Percentiles rank a stretch among this genome's conserved stretches.
Conservation (phyloP, 2,797 vertebrate genomes). For the Linurgus olivaceus region DNA sequence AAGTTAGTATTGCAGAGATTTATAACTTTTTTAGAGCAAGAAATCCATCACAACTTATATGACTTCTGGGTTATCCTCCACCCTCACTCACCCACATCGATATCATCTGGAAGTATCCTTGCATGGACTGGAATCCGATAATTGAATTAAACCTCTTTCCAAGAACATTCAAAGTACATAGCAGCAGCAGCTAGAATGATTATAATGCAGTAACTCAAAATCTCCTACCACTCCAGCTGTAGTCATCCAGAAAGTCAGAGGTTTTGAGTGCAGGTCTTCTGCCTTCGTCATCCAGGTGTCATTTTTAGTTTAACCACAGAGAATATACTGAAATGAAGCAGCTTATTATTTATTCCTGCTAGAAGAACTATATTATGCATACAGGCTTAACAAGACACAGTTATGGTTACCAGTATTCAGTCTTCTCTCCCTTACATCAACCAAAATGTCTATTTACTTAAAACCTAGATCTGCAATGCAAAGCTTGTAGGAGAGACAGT, state of each 20-base stretch:
- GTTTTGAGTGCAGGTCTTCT: not conserved
- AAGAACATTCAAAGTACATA: not conserved
- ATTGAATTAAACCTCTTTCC: not conserved
- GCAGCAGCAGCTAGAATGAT: not conserved
- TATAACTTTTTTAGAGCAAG: not conserved
- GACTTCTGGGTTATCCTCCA: not conserved
- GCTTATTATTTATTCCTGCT: not conserved
- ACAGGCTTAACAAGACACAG: not conserved
- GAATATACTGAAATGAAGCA: constrained; percentile 20
- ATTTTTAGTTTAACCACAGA: constrained; percentile 3
- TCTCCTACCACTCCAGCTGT: not conserved
- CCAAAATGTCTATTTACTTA: not conserved
- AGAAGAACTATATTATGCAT: not conserved
- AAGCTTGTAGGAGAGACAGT: not conserved
- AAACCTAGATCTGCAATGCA: not conserved
- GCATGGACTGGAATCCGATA: not conserved
- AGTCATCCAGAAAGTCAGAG: not conserved
- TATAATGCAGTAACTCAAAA: not conserved
- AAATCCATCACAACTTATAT: fast-evolving
- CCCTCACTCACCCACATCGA: not conserved
- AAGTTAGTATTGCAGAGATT: not conserved
- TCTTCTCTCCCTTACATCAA: not conserved
- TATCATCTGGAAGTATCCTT: not conserved
- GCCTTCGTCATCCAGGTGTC: not conserved
- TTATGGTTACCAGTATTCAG: not conserved